Base-by-base conservation (phyloP, 1,140 invertebrate species). In the Trichomalopsis sarcophagae region DNA sequence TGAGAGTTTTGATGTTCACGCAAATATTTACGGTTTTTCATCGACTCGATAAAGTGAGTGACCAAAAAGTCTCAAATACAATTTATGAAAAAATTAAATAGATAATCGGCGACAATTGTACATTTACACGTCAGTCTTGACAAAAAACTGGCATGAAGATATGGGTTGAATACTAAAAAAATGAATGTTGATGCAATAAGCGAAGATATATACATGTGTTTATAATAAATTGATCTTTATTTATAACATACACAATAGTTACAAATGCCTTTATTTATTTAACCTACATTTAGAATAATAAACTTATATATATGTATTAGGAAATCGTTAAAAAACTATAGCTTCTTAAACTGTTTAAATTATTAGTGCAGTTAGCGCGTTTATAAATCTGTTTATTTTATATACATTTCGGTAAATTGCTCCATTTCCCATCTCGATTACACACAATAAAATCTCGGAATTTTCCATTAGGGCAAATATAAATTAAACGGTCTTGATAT, bases 401-500 rank as follows among this genome's bases (percentile, higher is more conserved):
- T 55, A 9, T 73, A 83, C 91, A 92, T 40, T 83, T 85, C 7
- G 89, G 88, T 62, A 75, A 66, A 44, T 84, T 75, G 44, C 87
- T 91, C 91, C 91, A 92, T 73, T 87, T 87, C 17, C 91, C 91
- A 55, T 91, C 85, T 9, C 85, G 88, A 69, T 88, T 85, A 77
- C 91, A 92, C 17, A 85, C 89, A 68, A 92, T 91, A 9, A 77
- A 44, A 21, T 87, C 89, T 50, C 86, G 85, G 11, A 85, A 88
- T 82, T 90, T 87, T 87, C 91, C 92, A 69, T 90, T 88, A 21
- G 93, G 91, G 89, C 94, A 95, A 30, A 90, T 89, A 47, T 93
- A 93, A 11, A 89, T 89, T 10, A 94, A 87, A 40, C 90, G 87
- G 87, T 94, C 94, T 84, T 92, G 90, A 87, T 92, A 94, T 40